A percentile compares a stretch with the other conserved stretches of the same genome.
Conservation (phyloP, 2,113 vertebrate species). For the Atherinomorus stipes region DNA sequence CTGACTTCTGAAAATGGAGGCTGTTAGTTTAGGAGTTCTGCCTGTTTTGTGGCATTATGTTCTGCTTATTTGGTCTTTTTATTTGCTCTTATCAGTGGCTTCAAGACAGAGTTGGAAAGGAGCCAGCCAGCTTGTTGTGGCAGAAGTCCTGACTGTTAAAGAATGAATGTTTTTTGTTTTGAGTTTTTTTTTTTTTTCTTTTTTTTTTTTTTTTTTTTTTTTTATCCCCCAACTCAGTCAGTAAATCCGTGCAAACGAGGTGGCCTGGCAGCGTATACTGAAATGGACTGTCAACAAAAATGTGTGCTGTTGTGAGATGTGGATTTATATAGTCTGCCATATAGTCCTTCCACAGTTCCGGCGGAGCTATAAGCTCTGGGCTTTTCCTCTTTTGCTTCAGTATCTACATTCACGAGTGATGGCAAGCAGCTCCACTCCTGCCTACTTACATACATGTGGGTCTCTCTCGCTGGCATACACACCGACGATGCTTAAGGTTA, state of each 20-base stretch:
- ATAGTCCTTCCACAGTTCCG: background rate
- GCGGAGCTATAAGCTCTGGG: slow-evolving; percentile 24
- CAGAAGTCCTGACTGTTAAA: slow-evolving; percentile 13
- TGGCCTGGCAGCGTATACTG: slow-evolving; percentile 41
- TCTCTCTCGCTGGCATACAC: slow-evolving; percentile 19
- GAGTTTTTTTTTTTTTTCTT: slow-evolving; percentile 4
- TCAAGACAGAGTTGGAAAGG: slow-evolving; percentile 27
- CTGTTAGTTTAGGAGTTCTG: slow-evolving; percentile 5
- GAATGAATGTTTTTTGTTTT: slow-evolving; percentile 38
- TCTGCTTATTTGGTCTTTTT: slow-evolving; percentile 9
- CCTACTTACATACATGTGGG: slow-evolving; percentile 15
- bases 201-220: slow-evolving; percentile 2
- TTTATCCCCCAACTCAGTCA: slow-evolving; percentile 24
- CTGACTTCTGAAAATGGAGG: slow-evolving; percentile 28
- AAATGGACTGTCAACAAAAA: slow-evolving; percentile 55
- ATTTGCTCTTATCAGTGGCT: slow-evolving; percentile 41
- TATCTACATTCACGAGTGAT: slow-evolving; percentile 44
- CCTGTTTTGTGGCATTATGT: slow-evolving; percentile 24
- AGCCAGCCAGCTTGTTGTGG: slow-evolving; percentile 11
- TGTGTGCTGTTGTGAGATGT: slow-evolving; percentile 26
- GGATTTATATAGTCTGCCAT: slow-evolving; percentile 43
- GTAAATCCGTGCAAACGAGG: slow-evolving; percentile 39
- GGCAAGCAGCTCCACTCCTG: slow-evolving; percentile 20
- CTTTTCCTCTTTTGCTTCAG: slow-evolving; percentile 27
- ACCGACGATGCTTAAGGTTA: slow-evolving; percentile 44